Base-by-base conservation (phyloP, 2,797 vertebrate species). In the Monodelphis domestica region DNA sequence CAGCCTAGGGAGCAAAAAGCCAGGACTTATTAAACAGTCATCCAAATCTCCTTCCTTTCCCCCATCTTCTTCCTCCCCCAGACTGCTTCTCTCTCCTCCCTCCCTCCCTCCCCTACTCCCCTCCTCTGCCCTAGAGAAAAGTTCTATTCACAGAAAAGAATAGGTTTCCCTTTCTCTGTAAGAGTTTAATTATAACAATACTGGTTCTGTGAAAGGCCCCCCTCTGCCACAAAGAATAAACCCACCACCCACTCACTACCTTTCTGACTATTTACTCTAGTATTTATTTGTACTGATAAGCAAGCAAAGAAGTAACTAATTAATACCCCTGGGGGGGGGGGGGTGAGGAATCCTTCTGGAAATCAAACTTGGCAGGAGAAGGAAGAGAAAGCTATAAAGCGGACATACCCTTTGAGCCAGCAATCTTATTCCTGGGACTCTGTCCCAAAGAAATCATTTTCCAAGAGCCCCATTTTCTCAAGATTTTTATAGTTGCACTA, bases 171-270 rank as follows among this genome's bases (percentile, higher is more conserved):
- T 7, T 11, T 55, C 53, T 52, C 33, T 7, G 33, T 88, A 88
- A 90, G n/a, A 54, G 11, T 70, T 59, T 78, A 90, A 78, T 26
- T 45, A 21, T 7, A 78, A 51, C 45, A 89, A 4, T 53, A 91
- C 30, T 53, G 45, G 93, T 94, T 53, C 92, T 57, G 63, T 53
- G 14, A 52, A 30, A 57, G 84, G 54, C 89, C 91, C 63, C 95
- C 70, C 89, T 63, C 1, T 30, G 45, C 51, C 87, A 95, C 59
- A 28, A 93, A 93, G 54, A 91, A 95, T 89, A 53, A 59, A 29
- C 29, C 38, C 38, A 84, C 10, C 21, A 84, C 38, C 70, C 24
- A 84, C 24, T 28, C 24, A 84, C 24, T 28, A 26, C 10, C 21
- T 45, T 84, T 45, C 70, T 84, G 10, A 14, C 53, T 53, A 50